Base-by-base conservation (phyloP, 2,888 invertebrate species). In the Hirudinaria manillensis region DNA sequence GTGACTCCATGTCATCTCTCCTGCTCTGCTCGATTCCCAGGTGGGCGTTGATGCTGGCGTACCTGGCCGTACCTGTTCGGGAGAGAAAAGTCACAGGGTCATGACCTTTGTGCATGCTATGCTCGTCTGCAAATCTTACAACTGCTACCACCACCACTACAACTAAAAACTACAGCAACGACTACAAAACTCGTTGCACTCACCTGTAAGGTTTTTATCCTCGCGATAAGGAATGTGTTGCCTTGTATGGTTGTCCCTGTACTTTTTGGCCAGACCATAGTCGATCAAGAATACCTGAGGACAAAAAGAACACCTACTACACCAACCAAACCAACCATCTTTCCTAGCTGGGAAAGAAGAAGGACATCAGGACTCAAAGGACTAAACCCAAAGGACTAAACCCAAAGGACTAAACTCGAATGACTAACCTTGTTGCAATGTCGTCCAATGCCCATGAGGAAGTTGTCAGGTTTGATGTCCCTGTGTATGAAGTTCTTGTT, bases 401-500 rank as follows among this genome's bases (percentile, higher is more conserved):
- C 66, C 13, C 66, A 68, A 68, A 29, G 1, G 32, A 68, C n/a
- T n/a, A n/a, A n/a, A n/a, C n/a, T n/a, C 34, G n/a, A 68, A 34
- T 6, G 32, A 68, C 34, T 34, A 13, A 80, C 80, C 78, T 80
- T 80, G 76, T 80, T 80, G 76, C 80, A 80, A 38, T 80, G 80
- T 70, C 85, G 80, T 32, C 86, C 86, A 76, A 85, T 85, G 16
- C 86, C 86, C 88, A 89, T 88, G 68, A 88, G 84, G 81, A 88
- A 88, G 81, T 88, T 88, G 81, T 88, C 88, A 27, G 88, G 88
- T 81, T 85, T 85, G 79, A 85, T 84, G 79, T 85, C 84, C 84
- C 98, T 91, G 89, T 99, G 99, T 86, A 99, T 99, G 88, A 99
- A 99, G 85, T 94, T 95, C 88, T 98, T 99, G 88, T 93, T 93